These are phyloP conservation scores for Notodonta ziczac DNA, from an alignment of 2,888 invertebrate genomes.

Conservation along the genomic window DNA sequence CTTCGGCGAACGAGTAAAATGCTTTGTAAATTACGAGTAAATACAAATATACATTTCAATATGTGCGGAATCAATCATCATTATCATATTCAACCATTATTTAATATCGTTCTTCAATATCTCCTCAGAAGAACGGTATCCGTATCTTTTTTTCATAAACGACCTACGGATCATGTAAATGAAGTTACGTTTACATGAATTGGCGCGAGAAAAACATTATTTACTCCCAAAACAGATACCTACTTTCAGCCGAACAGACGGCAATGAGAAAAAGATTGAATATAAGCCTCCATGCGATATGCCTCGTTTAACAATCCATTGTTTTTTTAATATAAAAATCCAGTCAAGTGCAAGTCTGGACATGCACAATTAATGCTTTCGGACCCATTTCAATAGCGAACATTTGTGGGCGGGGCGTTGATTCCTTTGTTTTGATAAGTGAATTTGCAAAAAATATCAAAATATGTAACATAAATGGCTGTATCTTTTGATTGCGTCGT, in stretches of 20 bases:
- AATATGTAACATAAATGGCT: too few species aligned
- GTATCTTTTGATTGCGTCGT: too few species aligned
- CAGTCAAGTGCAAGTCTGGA: too few species aligned
- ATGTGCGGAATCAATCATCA: neutral
- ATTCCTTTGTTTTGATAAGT: too few species aligned
- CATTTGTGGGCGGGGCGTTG: too few species aligned
- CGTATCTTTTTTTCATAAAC: slow-evolving; percentile 14
- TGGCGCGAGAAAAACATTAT: slow-evolving; percentile 23
- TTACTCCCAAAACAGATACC: slow-evolving; percentile 7
- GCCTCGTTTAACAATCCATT: too few species aligned
- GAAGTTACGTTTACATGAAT: slow-evolving; percentile 34
- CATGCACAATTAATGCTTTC: too few species aligned
- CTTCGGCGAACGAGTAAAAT: too few species aligned
- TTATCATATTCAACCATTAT: slow-evolving; percentile 1
- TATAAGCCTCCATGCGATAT: slow-evolving; percentile 1
- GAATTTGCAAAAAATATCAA: too few species aligned
- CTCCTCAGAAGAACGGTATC: slow-evolving; percentile 18
- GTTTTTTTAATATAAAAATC: too few species aligned
- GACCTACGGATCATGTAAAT: slow-evolving; percentile 33
- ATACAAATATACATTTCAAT: neutral
- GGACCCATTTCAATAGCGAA: too few species aligned
- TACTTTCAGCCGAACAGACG: slow-evolving; percentile 14
- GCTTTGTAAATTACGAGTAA: too few species aligned
- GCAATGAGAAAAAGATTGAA: slow-evolving; percentile 7
- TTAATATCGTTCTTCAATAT: slow-evolving; percentile 16